These are phyloP conservation scores for Aselliscus stoliczkanus DNA, from an alignment of 2,797 vertebrate species.

Conservation along the genomic window DNA sequence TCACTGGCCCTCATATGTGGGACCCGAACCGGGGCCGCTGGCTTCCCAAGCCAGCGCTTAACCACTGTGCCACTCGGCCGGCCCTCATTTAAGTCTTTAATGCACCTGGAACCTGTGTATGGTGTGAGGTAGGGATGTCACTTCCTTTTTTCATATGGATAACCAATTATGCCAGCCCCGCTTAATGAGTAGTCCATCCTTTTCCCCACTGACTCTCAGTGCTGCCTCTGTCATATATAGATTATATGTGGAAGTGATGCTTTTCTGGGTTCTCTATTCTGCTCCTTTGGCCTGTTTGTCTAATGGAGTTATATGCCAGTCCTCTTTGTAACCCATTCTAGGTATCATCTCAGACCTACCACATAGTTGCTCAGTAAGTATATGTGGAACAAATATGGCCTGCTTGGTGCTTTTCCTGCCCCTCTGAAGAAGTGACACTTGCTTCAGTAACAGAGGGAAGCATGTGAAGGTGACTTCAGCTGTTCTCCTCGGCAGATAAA, in stretches of 20 bases:
- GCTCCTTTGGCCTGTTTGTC: background rate
- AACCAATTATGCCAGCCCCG: background rate
- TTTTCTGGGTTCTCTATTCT: background rate
- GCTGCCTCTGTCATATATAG: background rate
- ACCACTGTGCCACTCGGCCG: too few species aligned
- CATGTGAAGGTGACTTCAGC: background rate
- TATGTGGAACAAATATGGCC: background rate
- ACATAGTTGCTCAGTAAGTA: background rate
- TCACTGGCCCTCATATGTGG: too few species aligned
- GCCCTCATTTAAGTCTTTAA: background rate
- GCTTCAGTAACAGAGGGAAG: background rate
- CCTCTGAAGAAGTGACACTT: background rate
- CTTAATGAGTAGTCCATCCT: background rate
- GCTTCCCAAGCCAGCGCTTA: too few species aligned
- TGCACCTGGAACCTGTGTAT: background rate
- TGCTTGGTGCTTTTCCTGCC: background rate
- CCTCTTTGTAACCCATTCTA: background rate
- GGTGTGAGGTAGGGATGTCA: background rate
- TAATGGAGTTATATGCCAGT: background rate
- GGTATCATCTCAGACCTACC: background rate
- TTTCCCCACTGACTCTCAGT: background rate
- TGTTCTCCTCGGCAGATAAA: background rate
- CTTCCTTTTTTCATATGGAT: background rate
- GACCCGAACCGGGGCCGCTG: too few species aligned
- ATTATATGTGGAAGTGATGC: background rate